Evolutionary conservation across 2,797 vertebrate genomes (phyloP), one percentile per base, ranked within the genome.

Genomic region (Pteropus rufus): DNA sequence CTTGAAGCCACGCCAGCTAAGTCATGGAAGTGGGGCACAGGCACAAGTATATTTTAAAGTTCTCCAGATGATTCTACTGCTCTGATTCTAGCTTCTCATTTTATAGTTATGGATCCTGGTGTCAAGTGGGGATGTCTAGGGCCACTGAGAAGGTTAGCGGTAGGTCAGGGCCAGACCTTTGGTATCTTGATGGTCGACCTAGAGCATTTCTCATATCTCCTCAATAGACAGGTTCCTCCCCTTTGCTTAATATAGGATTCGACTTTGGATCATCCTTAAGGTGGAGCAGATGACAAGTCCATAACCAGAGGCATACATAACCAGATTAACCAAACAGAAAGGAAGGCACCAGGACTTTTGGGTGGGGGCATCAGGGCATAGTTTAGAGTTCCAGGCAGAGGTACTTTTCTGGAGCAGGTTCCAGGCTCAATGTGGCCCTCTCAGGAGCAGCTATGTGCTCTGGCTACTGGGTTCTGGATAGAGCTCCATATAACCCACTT

Each of bases 311-410:
- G 26, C 10, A 64, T 15, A 44, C 12, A 58, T 15, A 44, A 31
- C 23, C 56, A 44, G 24, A 36, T 54, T 15, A 76, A 52, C 8
- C 24, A 52, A 81, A 10, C 21, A 56, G 58, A 75, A 90, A 69
- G 21, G 67, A 72, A 64, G 23, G 26, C 11, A 60, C 41, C 69
- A 62, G 36, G 9, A 18, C 21, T 39, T 12, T 26, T n/a, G 52
- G 0, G 10, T n/a, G 18, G 21, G 46, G 29, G 7, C 1, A 10
- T 69, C 26, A 56, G 36, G 46, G 39, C 3, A 0, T 29, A 5
- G 41, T 72, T 76, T n/a, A 60, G 89, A 79, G 31, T 60, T 7
- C 5, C 67, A 36, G 29, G 69, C 21, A 67, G 62, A 86, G 29
- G 18, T 21, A 24, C 46, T 49, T 69, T 77, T 67, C 49, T 12